A percentile compares a stretch with the other conserved stretches of the same genome.
These are phyloP conservation scores for Latrodectus hesperus DNA, from an alignment of 2,888 invertebrate species.

Conservation along the genomic window DNA sequence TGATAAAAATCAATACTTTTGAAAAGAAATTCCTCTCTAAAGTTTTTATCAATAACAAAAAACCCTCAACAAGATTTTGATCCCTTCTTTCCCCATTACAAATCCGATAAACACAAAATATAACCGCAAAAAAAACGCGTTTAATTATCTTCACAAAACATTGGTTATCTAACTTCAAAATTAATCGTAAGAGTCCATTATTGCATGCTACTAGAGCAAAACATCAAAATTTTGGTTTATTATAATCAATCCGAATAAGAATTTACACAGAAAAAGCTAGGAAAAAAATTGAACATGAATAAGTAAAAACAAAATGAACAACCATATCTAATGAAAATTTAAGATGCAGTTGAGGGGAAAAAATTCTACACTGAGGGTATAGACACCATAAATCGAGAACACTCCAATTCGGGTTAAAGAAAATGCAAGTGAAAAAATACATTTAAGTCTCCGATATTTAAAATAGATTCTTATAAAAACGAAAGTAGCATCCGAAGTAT, in stretches of 20 bases:
- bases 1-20: neutral
- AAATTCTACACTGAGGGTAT: constrained; percentile 23
- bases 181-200: constrained; percentile 69
- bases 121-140: constrained; percentile 18
- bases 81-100: neutral
- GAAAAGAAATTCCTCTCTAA: neutral
- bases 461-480: constrained; percentile 2
- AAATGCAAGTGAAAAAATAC: constrained; percentile 9
- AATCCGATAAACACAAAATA: neutral
- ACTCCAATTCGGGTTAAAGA: constrained; percentile 25
- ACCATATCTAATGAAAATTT: constrained; percentile 64
- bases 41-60: neutral
- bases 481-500: neutral
- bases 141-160: constrained; percentile 18
- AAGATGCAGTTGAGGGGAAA: constrained; percentile 23
- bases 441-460: neutral
- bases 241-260: constrained; percentile 62
- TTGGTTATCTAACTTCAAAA: constrained; percentile 57
- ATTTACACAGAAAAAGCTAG: constrained; percentile 37
- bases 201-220: constrained; percentile 48
- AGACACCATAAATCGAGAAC: constrained; percentile 60
- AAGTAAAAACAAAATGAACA: constrained; percentile 34
- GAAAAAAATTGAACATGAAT: constrained; percentile 46
- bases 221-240: constrained; percentile 57
- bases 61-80: neutral